These are phyloP conservation scores for Hofmannophila pseudospretella DNA, from an alignment of 2,888 invertebrate genomes.

Conservation along the genomic window DNA sequence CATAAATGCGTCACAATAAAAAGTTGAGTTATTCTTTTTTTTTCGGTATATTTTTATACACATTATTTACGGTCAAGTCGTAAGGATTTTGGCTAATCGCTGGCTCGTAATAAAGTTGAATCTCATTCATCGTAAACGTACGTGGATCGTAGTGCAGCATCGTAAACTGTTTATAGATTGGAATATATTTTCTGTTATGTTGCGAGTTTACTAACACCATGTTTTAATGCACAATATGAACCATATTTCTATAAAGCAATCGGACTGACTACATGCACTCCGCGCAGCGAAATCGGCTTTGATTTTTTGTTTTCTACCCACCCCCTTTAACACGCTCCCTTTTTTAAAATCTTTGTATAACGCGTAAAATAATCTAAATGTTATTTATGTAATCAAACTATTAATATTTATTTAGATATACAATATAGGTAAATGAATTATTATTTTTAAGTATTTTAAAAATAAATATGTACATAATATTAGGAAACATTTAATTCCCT, in stretches of 20 bases:
- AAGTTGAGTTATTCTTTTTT: conserved; percentile 46
- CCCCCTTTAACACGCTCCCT: too few relatives aligned
- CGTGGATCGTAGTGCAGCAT: conserved; percentile 21
- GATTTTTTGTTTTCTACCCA: too few relatives aligned
- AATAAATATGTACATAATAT: too few relatives aligned
- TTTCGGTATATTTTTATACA: conserved; percentile 44
- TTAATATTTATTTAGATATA: too few relatives aligned
- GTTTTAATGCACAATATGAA: conserved; percentile 1
- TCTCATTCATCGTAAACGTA: conserved; percentile 39
- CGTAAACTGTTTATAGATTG: conserved; percentile 55
- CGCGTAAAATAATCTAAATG: too few relatives aligned
- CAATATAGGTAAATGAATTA: too few relatives aligned
- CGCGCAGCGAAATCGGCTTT: too few relatives aligned
- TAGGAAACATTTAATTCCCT: too few relatives aligned
- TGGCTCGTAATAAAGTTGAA: conserved; percentile 39
- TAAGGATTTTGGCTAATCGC: conserved; percentile 62
- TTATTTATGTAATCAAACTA: too few relatives aligned
- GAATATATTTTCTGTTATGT: conserved; percentile 32
- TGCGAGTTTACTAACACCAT: conserved; percentile 8
- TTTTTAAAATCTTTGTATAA: too few relatives aligned
- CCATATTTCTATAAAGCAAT: not conserved
- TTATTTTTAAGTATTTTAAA: too few relatives aligned
- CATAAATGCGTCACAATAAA: conserved; percentile 60
- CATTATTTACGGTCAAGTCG: conserved; percentile 56
- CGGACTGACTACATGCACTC: too few relatives aligned